Evolutionary conservation across 2,113 vertebrate genomes (phyloP), one percentile per base, ranked within the genome.

Genomic region (Sturnira hondurensis): DNA sequence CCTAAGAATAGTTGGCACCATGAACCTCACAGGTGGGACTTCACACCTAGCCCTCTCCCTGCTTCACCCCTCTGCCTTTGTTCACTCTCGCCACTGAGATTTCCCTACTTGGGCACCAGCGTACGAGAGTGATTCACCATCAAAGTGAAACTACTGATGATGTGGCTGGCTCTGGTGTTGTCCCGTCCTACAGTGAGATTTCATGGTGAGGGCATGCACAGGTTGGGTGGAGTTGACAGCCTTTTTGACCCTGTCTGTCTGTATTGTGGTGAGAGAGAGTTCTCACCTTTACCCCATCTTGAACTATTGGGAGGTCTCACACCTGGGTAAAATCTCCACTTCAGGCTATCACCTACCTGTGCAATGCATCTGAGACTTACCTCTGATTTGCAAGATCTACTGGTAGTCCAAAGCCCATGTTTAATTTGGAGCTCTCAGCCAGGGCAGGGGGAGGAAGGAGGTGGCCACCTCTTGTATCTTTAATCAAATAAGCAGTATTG

Each of bases 1-100:
- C 61, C 43, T 36, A 0, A 4, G 1, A 26, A 54, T 10, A 14
- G 52, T 47, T 28, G 78, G 45, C 54, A 19, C 0, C 8, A 14
- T 14, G n/a, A 36, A 28, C 73, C 82, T 24, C 14, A 24, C 65
- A 3, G 28, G 65, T 17, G 45, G 68, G 33, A 10, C 22, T 15
- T 58, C 31, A 26, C 17, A 28, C 22, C 17, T 4, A 17, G 24
- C 4, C 13, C 50, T 45, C 3, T 26, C 65, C 12, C 3, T 19
- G 11, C n/a, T 6, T 38, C 5, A 6, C 14, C 38, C 1, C 1
- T 12, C 2, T 15, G 10, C 50, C 8, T 47, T 52, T 15, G 22
- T 4, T 68, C 36, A 36, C 67, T 12, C 17, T 70, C 67, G 10
- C 19, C 0, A 3, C 52, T 7, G 17, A 70, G 71, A 38, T 4